phyloP scores from a whole-genome alignment of 2,113 vertebrate species.

The Cyanocitta stelleri region DNA sequence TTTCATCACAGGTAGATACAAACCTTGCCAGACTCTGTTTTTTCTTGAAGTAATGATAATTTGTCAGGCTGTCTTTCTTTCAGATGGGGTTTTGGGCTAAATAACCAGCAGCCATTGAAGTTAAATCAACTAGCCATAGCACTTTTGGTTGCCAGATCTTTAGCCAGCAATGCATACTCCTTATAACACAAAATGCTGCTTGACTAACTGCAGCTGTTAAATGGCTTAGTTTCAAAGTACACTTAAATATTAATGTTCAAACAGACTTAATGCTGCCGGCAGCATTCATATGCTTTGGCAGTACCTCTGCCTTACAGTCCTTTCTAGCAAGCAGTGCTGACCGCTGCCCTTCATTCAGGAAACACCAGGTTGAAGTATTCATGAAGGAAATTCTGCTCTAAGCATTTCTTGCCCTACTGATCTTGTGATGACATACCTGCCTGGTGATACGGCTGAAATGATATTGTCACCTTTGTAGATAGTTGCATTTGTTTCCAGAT shows the following conservation, averaged over 20 bases:
- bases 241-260: constrained; percentile 35
- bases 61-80: not conserved
- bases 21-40: not conserved
- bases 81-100: not conserved
- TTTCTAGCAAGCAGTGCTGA: not conserved
- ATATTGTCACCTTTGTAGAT: not conserved
- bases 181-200: not conserved
- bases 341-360: not conserved
- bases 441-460: not conserved
- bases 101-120: not conserved
- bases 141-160: not conserved
- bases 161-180: fast-evolving
- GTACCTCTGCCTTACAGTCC: not conserved
- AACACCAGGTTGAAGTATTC: not conserved
- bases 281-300: not conserved
- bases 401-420: not conserved
- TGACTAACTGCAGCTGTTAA: not conserved
- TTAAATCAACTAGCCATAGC: not conserved
- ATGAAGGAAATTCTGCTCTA: not conserved
- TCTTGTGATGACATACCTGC: not conserved
- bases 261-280: not conserved
- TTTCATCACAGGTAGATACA: not conserved
- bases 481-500: not conserved
- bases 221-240: constrained; percentile 12
- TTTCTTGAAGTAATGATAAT: not conserved